Percentiles rank a stretch among this genome's conserved stretches.
Conservation (phyloP, 2,797 vertebrate species). For the Sebastolobus alascanus region DNA sequence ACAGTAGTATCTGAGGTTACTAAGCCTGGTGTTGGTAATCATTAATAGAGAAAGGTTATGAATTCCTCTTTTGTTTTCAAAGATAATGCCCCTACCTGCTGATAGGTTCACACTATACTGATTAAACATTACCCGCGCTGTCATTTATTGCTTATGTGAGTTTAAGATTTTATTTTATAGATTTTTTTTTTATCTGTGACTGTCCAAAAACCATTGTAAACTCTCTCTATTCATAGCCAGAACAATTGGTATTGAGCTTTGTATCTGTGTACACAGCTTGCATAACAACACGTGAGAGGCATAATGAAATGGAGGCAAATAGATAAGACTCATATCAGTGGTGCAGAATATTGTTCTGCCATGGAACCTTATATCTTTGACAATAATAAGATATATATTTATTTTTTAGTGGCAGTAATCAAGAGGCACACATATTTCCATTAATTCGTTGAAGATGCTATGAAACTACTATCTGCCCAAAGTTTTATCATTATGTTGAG, state of each 20-base stretch:
- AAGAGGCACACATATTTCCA: neutral
- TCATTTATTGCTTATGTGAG: constrained; percentile 40
- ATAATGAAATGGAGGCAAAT: constrained; percentile 9
- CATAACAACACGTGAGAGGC: constrained; percentile 46
- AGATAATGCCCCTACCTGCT: constrained; percentile 15
- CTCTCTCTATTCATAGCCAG: constrained; percentile 49
- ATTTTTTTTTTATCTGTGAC: constrained; percentile 46
- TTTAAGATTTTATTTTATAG: constrained; percentile 23
- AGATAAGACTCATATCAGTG: constrained; percentile 21
- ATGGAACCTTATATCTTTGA: neutral
- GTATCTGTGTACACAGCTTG: constrained; percentile 66
- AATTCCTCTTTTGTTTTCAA: constrained; percentile 34
- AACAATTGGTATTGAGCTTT: constrained; percentile 57
- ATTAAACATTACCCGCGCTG: constrained; percentile 45
- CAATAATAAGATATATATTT: neutral
- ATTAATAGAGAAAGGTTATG: constrained; percentile 35
- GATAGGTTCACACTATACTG: constrained; percentile 10
- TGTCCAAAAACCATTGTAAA: constrained; percentile 36
- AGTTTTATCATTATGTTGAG: neutral
- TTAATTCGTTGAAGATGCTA: neutral
- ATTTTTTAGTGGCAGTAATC: neutral
- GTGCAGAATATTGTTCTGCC: neutral
- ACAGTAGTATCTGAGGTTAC: neutral
- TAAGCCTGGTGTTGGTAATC: neutral
- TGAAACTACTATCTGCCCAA: neutral